Evolutionary conservation across 2,888 invertebrate species (phyloP), one percentile per base, ranked within the genome.

Genomic region (Nineta flava): DNA sequence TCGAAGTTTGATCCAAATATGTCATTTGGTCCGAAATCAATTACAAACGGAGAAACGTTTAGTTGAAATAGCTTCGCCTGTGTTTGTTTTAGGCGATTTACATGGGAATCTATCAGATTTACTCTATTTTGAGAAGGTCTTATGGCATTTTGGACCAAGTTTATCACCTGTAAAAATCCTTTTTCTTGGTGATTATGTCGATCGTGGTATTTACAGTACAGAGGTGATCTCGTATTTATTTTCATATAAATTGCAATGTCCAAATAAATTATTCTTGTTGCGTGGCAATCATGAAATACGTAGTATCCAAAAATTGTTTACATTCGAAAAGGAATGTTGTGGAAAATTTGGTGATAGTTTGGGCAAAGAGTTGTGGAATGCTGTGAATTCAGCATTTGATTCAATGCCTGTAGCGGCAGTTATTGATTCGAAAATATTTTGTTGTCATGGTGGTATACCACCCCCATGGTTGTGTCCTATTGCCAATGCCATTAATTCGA

Each of bases 221-320:
- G 85, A 86, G 68, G 77, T 83, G 2, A 67, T 84, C 54, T 72
- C 80, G 0, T 83, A 84, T 59, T 65, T 86, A 48, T 72, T 86
- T 55, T 75, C 81, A 2, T 78, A 81, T 57, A 86, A 86, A 64
- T 59, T 83, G 45, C 73, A 81, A 59, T 72, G 77, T 1, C 83
- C 84, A 1, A 61, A 65, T 16, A 79, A 78, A 52, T 72, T 85
- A 51, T 70, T 69, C 55, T 61, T 86, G 51, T 58, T 86, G 15
- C 66, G 85, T 46, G 86, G 85, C 1, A 86, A 86, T 62, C 85
- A 86, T 62, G 86, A 86, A 66, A 74, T 81, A n/a, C 65, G 83
- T 51, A 75, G 75, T 53, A 77, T 85, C 46, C 84, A 86, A 65
- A 77, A 76, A 64, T 77, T 77, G 75, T 84, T 83, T 62, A 76